phyloP scores from a whole-genome alignment of 2,888 invertebrate species.

The Baccha elongata region DNA sequence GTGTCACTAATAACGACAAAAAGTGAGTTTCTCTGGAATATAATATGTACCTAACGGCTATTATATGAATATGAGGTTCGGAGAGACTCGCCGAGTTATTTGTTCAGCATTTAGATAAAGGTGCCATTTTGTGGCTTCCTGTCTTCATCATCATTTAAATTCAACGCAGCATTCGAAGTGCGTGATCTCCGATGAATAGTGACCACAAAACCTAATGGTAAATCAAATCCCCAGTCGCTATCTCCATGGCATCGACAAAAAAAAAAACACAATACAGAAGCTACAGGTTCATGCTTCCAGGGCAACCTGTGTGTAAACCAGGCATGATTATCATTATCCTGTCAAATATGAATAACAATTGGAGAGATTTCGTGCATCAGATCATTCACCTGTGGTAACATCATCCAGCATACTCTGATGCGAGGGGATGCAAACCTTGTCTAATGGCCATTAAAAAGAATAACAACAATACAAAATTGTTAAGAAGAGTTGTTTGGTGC shows the following conservation, averaged over 20 bases:
- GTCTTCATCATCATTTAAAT: constrained; percentile 55
- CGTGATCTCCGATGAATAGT: constrained; percentile 68
- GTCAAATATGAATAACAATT: constrained; percentile 71
- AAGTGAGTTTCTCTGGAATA: constrained; percentile 24
- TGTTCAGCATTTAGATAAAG: constrained; percentile 35
- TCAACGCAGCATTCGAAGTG: constrained; percentile 44
- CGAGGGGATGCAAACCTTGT: constrained; percentile 25
- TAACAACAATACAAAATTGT: constrained; percentile 44
- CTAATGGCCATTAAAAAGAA: constrained; percentile 69
- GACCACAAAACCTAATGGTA: constrained; percentile 70
- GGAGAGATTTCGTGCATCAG: constrained; percentile 69
- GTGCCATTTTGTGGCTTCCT: constrained; percentile 64
- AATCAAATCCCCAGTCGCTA: constrained; percentile 55
- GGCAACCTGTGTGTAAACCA: constrained; percentile 39
- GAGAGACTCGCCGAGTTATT: constrained; percentile 17
- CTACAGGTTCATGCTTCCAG: constrained; percentile 54
- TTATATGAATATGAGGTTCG: neutral
- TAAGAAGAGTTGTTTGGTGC: neutral
- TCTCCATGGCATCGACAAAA: constrained; percentile 2
- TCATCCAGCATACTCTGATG: neutral
- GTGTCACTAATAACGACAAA: constrained; percentile 29
- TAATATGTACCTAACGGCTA: constrained; percentile 42
- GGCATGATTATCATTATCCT: constrained; percentile 69
- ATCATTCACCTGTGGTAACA: constrained; percentile 68
- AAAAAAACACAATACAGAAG: constrained; percentile 50